Evolutionary conservation across 2,888 invertebrate genomes (phyloP), one percentile per base, ranked within the genome.

Genomic region (Tetheella fluctuosa): DNA sequence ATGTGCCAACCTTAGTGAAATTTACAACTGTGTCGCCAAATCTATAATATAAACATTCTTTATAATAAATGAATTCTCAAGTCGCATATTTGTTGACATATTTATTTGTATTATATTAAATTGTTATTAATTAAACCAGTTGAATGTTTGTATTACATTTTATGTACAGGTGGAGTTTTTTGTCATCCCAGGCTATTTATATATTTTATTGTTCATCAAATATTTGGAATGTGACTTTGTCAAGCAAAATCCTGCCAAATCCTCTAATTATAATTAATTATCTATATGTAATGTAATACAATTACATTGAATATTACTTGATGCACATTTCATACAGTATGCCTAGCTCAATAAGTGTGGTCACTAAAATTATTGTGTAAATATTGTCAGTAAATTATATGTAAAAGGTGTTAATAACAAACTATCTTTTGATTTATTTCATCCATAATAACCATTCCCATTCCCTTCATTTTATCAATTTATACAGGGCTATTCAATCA

Each of bases 341-440:
- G 88, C 86, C 86, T 93, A 93, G 91, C 90, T 91, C 90, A 90
- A 89, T 92, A 92, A 91, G 90, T 92, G 90, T 91, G 89, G 90
- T 91, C 91, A 93, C 91, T 88, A 83, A 88, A 89, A 86, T 82
- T 83, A 89, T 88, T 89, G 84, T 93, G 93, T 93, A 93, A 91
- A 93, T 93, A 93, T 90, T 89, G 83, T 90, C 90, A 87, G 88
- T 92, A 90, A 92, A 90, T 91, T 92, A 92, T 87, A 91, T 91
- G 91, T 91, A 90, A 92, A 92, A 90, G 85, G 89, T 90, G 91
- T 91, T 90, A 89, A 80, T 67, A 72, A 74, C 77, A 67, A 73
- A 23, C 34, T 7, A 13, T 34, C 34, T 34, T 34, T 76, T 76
- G 64, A 78, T 82, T 76, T 70, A 70, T 65, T 71, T 60, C 39